A percentile compares a stretch with the other conserved stretches of the same genome.
Conservation (phyloP, 1,140 invertebrate species). For the Papilio polyxenes region DNA sequence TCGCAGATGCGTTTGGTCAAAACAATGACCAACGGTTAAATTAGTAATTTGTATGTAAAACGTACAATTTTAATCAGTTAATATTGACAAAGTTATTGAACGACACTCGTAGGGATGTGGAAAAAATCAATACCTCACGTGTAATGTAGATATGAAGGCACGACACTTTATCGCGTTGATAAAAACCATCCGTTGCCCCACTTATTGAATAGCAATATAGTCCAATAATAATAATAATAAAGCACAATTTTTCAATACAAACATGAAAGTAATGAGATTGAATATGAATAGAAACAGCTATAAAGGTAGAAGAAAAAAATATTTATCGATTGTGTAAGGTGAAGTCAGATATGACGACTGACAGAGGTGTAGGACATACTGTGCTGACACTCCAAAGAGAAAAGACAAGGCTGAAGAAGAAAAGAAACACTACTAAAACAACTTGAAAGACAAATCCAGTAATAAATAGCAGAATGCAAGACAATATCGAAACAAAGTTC, state of each 20-base stretch:
- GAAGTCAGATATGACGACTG: no score
- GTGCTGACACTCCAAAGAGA: no score
- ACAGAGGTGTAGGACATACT: no score
- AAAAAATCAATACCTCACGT: slow-evolving; percentile 29
- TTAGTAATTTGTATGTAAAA: neutral
- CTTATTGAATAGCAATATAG: neutral
- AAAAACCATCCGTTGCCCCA: neutral
- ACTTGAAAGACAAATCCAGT: no score
- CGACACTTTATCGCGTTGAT: slow-evolving; percentile 22
- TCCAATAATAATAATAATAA: neutral
- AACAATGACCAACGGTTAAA: no score
- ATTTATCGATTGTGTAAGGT: no score
- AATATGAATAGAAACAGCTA: no score
- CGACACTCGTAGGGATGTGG: neutral
- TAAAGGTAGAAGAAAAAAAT: no score
- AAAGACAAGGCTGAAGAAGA: no score
- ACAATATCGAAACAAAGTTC: neutral
- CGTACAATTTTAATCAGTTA: neutral
- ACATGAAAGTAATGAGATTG: no score
- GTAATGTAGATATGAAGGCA: slow-evolving; percentile 24
- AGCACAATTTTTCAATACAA: neutral
- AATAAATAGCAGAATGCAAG: neutral
- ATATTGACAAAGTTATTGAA: neutral
- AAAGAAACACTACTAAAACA: no score
- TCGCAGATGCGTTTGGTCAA: no score